These are phyloP conservation scores for Myotis findleyi DNA, from an alignment of 2,797 vertebrate genomes.

Conservation along the genomic window DNA sequence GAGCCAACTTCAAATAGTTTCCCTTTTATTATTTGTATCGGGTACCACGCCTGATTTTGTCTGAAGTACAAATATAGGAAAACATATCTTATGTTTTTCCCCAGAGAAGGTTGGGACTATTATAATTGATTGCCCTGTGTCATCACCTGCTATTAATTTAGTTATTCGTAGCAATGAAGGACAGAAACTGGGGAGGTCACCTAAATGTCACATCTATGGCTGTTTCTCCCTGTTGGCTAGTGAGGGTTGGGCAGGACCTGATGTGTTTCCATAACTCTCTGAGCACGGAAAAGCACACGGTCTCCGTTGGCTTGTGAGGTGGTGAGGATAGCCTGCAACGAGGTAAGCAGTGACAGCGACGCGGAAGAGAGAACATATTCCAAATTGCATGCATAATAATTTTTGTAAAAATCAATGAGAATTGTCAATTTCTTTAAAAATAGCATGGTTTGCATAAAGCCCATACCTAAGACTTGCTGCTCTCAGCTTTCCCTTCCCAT, in stretches of 20 bases:
- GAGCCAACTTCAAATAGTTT: background rate
- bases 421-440: background rate
- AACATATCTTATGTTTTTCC: conserved; percentile 2
- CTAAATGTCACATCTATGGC: background rate
- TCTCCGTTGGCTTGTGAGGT: background rate
- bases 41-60: background rate
- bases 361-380: background rate
- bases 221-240: background rate
- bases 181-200: background rate
- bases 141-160: background rate
- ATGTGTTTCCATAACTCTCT: background rate
- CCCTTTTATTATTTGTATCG: background rate
- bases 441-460: background rate
- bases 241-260: background rate
- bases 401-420: background rate
- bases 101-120: background rate
- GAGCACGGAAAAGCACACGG: background rate
- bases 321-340: background rate
- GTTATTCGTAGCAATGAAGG: background rate
- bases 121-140: background rate
- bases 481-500: background rate
- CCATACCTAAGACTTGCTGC: background rate
- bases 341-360: background rate
- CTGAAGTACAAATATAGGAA: conserved; percentile 15
- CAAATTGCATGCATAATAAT: background rate